These are phyloP conservation scores for Mallateleia sp. DNA, from an alignment of 2,888 invertebrate genomes.

Conservation along the genomic window DNA sequence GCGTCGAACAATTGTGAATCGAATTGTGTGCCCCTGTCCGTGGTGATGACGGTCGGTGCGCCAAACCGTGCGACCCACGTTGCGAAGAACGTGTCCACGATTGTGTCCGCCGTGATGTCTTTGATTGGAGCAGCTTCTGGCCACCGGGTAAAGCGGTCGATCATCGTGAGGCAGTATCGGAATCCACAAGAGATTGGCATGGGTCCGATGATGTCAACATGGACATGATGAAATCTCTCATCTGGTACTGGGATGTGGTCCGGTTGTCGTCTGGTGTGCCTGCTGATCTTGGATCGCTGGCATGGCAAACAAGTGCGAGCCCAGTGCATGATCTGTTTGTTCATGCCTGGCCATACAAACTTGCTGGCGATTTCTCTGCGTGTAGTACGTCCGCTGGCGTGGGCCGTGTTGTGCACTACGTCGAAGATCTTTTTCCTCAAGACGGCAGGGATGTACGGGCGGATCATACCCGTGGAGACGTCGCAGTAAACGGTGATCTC, in stretches of 20 bases:
- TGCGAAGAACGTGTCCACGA: slow-evolving; percentile 79
- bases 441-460: slow-evolving; percentile 71
- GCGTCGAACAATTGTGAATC: slow-evolving; percentile 81
- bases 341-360: slow-evolving; percentile 83
- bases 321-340: slow-evolving; percentile 81
- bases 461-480: slow-evolving; percentile 10
- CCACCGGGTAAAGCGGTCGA: background rate
- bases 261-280: slow-evolving; percentile 77
- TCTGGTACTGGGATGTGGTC: slow-evolving; percentile 70
- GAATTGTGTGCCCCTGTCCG: slow-evolving; percentile 84
- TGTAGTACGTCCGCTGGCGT: slow-evolving; percentile 75
- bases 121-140: slow-evolving; percentile 35
- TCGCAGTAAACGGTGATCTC: slow-evolving; percentile 24
- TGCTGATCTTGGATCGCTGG: slow-evolving; percentile 83
- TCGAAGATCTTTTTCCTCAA: slow-evolving; percentile 70
- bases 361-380: slow-evolving; percentile 73
- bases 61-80: slow-evolving; percentile 85
- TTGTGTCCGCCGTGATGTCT: slow-evolving; percentile 78
- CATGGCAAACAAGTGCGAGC: slow-evolving; percentile 82
- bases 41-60: slow-evolving; percentile 81
- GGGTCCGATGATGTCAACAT: slow-evolving; percentile 86
- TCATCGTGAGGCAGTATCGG: background rate
- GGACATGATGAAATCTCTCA: slow-evolving; percentile 84
- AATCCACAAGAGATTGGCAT: slow-evolving; percentile 80
- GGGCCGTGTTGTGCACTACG: slow-evolving; percentile 59